Percentiles rank a stretch among this genome's conserved stretches.
These are phyloP conservation scores for Leptopilina myrica DNA, from an alignment of 2,888 invertebrate species.

Conservation along the genomic window DNA sequence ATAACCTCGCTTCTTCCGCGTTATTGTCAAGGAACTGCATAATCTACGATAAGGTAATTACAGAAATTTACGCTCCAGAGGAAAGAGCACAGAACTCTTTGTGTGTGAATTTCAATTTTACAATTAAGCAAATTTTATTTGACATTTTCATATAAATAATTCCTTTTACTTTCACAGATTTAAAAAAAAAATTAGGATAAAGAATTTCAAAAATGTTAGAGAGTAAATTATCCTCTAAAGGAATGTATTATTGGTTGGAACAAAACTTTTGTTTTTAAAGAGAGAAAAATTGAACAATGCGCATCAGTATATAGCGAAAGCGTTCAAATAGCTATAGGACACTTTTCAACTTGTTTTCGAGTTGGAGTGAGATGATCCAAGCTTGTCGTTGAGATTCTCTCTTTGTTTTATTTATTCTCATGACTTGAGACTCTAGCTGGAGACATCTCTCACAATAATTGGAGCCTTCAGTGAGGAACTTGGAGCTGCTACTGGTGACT, in stretches of 20 bases:
- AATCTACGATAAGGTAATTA: slow-evolving; percentile 34
- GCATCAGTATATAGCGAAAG: not conserved
- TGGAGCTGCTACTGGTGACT: slow-evolving; percentile 23
- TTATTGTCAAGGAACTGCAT: slow-evolving; percentile 21
- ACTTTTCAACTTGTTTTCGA: slow-evolving; percentile 8
- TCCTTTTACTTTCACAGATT: too few relatives aligned
- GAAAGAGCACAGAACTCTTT: not conserved
- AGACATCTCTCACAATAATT: slow-evolving; percentile 40
- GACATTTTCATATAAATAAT: not conserved
- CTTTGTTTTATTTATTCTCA: slow-evolving; percentile 39
- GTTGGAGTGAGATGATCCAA: slow-evolving; percentile 19
- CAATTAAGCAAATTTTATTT: not conserved
- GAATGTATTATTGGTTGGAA: not conserved
- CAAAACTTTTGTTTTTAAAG: not conserved
- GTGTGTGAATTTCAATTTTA: not conserved
- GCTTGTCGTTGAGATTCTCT: slow-evolving; percentile 13
- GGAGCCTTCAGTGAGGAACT: slow-evolving; percentile 37
- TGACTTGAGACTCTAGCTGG: slow-evolving; percentile 25
- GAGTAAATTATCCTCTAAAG: not conserved
- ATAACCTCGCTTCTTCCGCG: slow-evolving; percentile 35
- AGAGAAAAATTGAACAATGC: not conserved
- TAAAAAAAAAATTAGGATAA: too few relatives aligned
- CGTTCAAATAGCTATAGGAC: not conserved
- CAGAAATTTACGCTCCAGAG: slow-evolving; percentile 23
- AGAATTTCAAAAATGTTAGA: not conserved